These are phyloP conservation scores for Thecophora atra DNA, from an alignment of 2,888 invertebrate genomes.

Conservation along the genomic window DNA sequence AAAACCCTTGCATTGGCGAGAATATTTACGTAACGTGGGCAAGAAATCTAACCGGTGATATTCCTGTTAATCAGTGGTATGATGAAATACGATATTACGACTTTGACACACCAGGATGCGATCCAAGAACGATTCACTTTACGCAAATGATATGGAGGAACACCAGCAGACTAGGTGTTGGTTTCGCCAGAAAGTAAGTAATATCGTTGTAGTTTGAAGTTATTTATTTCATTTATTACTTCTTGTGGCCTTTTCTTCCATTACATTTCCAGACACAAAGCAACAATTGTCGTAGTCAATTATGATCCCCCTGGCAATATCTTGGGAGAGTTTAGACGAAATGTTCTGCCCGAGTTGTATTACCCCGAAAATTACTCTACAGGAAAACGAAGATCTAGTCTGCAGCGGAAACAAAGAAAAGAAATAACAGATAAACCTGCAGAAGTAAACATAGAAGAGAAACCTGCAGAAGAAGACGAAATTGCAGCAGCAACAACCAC, in stretches of 20 bases:
- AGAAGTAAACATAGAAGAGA: neutral
- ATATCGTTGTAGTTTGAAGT: no score
- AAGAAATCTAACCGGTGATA: conserved; percentile 56
- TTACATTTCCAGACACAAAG: conserved; percentile 7
- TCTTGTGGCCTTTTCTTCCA: no score
- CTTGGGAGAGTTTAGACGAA: conserved; percentile 35
- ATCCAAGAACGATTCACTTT: conserved; percentile 78
- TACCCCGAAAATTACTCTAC: no score
- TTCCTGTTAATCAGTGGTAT: conserved; percentile 83
- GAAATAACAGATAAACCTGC: neutral
- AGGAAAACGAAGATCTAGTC: no score
- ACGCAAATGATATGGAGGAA: conserved; percentile 83
- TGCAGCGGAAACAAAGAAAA: neutral
- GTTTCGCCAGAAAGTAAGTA: conserved; percentile 39
- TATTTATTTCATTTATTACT: no score
- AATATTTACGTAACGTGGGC: conserved; percentile 80
- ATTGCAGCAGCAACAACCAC: neutral
- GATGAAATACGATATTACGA: conserved; percentile 75
- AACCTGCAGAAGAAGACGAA: neutral
- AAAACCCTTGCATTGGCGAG: conserved; percentile 81
- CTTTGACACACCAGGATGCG: conserved; percentile 72
- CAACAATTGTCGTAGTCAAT: conserved; percentile 2
- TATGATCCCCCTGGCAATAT: conserved; percentile 23
- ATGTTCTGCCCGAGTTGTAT: neutral
- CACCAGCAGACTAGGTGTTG: conserved; percentile 74